phyloP scores from a whole-genome alignment of 2,113 vertebrate genomes.

The Vireo altiloquus region DNA sequence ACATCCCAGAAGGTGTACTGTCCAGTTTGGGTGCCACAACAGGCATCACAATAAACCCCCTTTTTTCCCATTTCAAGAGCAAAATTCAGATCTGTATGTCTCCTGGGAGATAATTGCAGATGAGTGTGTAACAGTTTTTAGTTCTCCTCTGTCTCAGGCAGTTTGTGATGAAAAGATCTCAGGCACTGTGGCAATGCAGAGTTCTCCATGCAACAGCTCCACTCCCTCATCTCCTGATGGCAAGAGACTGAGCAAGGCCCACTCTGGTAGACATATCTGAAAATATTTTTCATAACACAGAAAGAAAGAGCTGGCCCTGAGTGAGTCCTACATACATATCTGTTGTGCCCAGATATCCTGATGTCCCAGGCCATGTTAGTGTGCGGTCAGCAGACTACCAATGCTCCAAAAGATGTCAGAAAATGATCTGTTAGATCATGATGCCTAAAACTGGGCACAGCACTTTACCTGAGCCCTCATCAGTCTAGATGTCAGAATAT shows the following conservation, averaged over 20 bases:
- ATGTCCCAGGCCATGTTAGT: not conserved
- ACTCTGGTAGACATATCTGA: not conserved
- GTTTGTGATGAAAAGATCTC: not conserved
- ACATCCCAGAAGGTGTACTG: not conserved
- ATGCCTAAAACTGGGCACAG: not conserved
- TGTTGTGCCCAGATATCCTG: not conserved
- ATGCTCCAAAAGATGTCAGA: not conserved
- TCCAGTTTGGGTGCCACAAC: not conserved
- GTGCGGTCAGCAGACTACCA: not conserved
- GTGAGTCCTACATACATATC: accelerated
- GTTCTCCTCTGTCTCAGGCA: not conserved
- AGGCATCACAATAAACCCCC: not conserved
- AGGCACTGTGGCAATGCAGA: not conserved
- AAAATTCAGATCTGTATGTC: not conserved
- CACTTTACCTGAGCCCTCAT: not conserved
- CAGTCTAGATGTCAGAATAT: not conserved
- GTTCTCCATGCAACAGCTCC: not conserved
- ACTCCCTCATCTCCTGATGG: not conserved
- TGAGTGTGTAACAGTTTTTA: not conserved
- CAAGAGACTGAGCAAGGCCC: not conserved
- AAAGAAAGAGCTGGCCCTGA: not conserved
- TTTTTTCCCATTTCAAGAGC: not conserved
- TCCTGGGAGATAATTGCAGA: not conserved
- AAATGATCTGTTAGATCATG: not conserved
- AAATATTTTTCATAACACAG: not conserved